Evolutionary conservation across 2,888 invertebrate species (phyloP).

Genomic region (Scrobipalpa costella): DNA sequence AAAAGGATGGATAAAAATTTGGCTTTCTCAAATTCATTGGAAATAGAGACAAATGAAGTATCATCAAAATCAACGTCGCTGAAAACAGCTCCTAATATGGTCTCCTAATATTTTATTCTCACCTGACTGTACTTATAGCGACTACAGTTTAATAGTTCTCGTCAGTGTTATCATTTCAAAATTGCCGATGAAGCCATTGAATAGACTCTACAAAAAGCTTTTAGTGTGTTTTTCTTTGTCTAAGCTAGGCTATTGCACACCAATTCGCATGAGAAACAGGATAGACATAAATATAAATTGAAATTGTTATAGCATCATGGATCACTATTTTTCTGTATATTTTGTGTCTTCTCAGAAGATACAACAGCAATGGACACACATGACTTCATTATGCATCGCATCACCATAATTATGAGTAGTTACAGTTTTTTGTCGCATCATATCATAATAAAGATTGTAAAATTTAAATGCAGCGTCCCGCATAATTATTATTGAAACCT

Average conservation of each 20-base stretch:
- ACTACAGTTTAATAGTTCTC: slow-evolving; percentile 44
- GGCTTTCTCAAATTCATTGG: too few species aligned
- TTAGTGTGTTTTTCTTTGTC: slow-evolving; percentile 28
- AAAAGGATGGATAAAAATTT: too few species aligned
- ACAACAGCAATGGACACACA: slow-evolving; percentile 20
- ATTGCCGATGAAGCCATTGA: slow-evolving; percentile 40
- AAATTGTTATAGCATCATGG: background rate
- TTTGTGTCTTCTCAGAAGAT: background rate
- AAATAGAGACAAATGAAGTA: too few species aligned
- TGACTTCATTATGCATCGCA: slow-evolving; percentile 33
- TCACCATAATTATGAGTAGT: slow-evolving; percentile 45
- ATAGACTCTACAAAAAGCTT: slow-evolving; percentile 39
- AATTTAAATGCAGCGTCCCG: slow-evolving; percentile 57
- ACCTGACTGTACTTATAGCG: slow-evolving; percentile 32
- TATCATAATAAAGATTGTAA: slow-evolving; percentile 57
- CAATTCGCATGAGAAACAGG: background rate
- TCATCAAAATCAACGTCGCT: too few species aligned
- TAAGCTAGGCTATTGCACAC: slow-evolving; percentile 14
- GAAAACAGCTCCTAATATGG: too few species aligned
- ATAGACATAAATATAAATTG: background rate
- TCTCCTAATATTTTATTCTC: too few species aligned
- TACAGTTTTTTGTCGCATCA: slow-evolving; percentile 56
- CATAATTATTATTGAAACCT: slow-evolving; percentile 61
- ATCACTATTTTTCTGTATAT: background rate
- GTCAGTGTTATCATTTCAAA: slow-evolving; percentile 46